Base-by-base conservation (phyloP, 2,888 invertebrate genomes). In the Drosophila demipolita region DNA sequence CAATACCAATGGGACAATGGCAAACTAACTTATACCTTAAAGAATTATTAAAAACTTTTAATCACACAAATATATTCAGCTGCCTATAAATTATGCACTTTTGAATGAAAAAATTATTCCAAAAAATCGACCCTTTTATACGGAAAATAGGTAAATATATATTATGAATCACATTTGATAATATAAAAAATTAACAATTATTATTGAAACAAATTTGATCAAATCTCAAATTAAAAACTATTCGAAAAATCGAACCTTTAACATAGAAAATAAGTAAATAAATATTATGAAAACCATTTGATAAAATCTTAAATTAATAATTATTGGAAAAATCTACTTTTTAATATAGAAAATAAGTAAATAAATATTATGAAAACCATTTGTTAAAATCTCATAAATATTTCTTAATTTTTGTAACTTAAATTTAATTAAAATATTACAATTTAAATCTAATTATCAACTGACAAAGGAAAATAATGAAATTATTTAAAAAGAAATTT, bases 1-100 rank as follows among this genome's bases (percentile, higher is more conserved):
- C 80, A 75, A 80, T 58, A 40, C 1, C 17, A 54, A 45, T 6
- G 17, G 8, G n/a, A 8, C 36, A 55, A 55, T 38, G 38, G 5
- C 12, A 11, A 3, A 7, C 32, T 15, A 20, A 42, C 32, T 29
- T 23, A 17, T 32, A 20, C n/a, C 15, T 20, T 15, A 12, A 15
- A n/a, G 20, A 38, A 26, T 55, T 38, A 29, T 23, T 54, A 54
- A 23, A 23, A 53, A 52, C 52, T 33, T 52, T n/a, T 11, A 42
- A 42, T n/a, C 40, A n/a, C 40, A 40, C 7, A 12, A 1, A 45
- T 1, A 15, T 42, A 2, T 40, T 11, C n/a, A 11, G 11, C 7
- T 6, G 42, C 12, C 42, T 3, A 20, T 12, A 20, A 42, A 20
- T 12, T 42, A 3, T 20, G 3, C 3, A 20, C 20, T 20, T 20